These are phyloP conservation scores for Misgurnus anguillicaudatus DNA, from an alignment of 2,113 vertebrate species.

Conservation along the genomic window DNA sequence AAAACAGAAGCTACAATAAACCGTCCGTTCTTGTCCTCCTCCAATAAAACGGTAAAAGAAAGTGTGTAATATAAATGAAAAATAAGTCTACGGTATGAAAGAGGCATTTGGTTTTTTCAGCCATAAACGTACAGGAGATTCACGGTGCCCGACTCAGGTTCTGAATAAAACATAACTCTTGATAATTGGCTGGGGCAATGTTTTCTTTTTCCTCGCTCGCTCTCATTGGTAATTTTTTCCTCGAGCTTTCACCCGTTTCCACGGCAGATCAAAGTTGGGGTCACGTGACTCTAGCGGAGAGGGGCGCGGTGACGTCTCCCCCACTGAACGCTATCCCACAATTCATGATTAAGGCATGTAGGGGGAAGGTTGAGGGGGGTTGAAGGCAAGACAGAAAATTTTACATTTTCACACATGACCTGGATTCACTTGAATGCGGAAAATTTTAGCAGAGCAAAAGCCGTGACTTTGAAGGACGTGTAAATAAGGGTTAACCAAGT, in stretches of 20 bases:
- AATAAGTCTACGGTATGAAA: conserved; percentile 42
- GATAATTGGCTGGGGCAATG: conserved; percentile 68
- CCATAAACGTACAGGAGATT: conserved; percentile 52
- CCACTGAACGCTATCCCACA: conserved; percentile 68
- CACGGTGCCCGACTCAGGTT: conserved; percentile 45
- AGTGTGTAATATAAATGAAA: conserved; percentile 47
- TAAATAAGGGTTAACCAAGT: conserved; percentile 2
- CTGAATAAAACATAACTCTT: conserved; percentile 67
- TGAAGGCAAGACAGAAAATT: conserved; percentile 63
- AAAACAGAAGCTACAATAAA: conserved; percentile 30
- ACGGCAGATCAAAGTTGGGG: conserved; percentile 74
- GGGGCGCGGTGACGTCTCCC: conserved; percentile 64
- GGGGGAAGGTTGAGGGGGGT: conserved; percentile 50
- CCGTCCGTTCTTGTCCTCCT: not conserved
- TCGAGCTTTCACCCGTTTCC: conserved; percentile 68
- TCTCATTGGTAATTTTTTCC: conserved; percentile 77
- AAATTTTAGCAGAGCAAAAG: not conserved
- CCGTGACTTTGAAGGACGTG: not conserved
- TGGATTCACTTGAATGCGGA: conserved; percentile 45
- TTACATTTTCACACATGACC: conserved; percentile 18
- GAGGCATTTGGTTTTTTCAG: conserved; percentile 30
- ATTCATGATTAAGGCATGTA: conserved; percentile 69
- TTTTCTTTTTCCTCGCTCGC: conserved; percentile 55
- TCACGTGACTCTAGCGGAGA: conserved; percentile 71
- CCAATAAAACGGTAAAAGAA: conserved; percentile 26